Percentiles rank a stretch among this genome's conserved stretches.
Evolutionary conservation across 2,797 vertebrate species (phyloP).

Genomic region (Setipinna tenuifilis): DNA sequence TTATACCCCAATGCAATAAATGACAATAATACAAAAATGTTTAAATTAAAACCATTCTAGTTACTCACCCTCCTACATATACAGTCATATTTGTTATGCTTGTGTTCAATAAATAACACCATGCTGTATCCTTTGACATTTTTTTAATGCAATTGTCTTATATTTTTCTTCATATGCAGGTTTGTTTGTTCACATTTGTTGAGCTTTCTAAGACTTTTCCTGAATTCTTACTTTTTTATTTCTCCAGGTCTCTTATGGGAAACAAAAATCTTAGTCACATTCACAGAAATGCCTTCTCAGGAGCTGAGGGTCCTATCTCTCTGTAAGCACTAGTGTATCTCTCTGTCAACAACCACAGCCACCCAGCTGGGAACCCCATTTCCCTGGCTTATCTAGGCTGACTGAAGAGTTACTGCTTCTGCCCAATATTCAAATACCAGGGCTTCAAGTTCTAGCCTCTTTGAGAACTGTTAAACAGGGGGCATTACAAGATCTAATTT

Average conservation of each 20-base stretch:
- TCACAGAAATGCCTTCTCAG: slow-evolving; percentile 71
- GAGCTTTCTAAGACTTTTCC: background rate
- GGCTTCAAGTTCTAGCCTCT: background rate
- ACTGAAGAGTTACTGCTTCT: background rate
- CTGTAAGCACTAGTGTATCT: slow-evolving; percentile 75
- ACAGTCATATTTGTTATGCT: background rate
- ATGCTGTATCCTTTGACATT: background rate
- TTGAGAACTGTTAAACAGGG: background rate
- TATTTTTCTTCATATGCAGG: background rate
- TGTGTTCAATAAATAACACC: background rate
- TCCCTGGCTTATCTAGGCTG: background rate
- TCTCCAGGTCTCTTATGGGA: slow-evolving; percentile 68
- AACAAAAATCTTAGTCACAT: slow-evolving; percentile 74
- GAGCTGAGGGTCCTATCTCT: slow-evolving; percentile 73
- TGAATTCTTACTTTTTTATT: slow-evolving; percentile 19
- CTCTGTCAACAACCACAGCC: slow-evolving; percentile 49
- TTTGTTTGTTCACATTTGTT: background rate
- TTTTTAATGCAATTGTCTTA: background rate
- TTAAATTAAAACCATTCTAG: background rate
- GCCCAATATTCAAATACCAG: background rate
- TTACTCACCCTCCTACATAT: too few species aligned
- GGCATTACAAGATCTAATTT: background rate
- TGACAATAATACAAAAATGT: too few species aligned
- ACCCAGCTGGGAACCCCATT: slow-evolving; percentile 42
- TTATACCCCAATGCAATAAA: too few species aligned